Base-by-base conservation (phyloP, 2,113 vertebrate species). In the Coregonus clupeaformis region DNA sequence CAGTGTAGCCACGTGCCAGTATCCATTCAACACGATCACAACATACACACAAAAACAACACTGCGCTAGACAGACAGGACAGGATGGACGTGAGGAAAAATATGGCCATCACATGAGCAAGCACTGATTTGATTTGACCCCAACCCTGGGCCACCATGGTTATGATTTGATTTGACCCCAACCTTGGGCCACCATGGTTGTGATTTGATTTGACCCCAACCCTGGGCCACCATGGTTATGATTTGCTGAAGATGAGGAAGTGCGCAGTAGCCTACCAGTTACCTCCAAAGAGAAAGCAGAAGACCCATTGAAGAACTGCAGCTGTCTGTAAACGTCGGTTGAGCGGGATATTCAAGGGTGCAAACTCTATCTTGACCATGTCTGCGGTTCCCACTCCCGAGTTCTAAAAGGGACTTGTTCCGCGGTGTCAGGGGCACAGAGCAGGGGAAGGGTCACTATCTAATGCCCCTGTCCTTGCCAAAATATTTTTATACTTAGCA, bases 281-380 rank as follows among this genome's bases (percentile, higher is more conserved):
- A 94, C 93, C 89, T 14, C 93, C 65, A 22, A 93, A 72, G 9
- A 94, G 69, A 49, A 91, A 91, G 1, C 84, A 83, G 79, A 93
- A 84, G 32, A 93, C 30, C 90, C 91, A 92, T 20, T 90, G 88
- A 18, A 92, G 67, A 71, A 91, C 92, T 4, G 91, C 90, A 24
- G 86, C 76, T 0, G 90, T 92, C 86, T 94, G 93, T 22, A 92
- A 71, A 68, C 91, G 84, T 77, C 92, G 80, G 73, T 22, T 77
- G 42, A 93, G 72, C 1, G 90, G 94, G 16, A 92, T 20, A 72
- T 91, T 89, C 70, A 94, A 74, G 3, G 92, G 93, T 2, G 92
- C 94, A 63, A 94, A 94, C 77, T 91, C 78, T 32, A 94, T 68
- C 86, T 89, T 92, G 91, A 93, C 93, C 68, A 71, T 76, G 18